Percentiles rank a stretch among this genome's conserved stretches.
Conservation (phyloP, 2,888 invertebrate species). For the Phortica magna region DNA sequence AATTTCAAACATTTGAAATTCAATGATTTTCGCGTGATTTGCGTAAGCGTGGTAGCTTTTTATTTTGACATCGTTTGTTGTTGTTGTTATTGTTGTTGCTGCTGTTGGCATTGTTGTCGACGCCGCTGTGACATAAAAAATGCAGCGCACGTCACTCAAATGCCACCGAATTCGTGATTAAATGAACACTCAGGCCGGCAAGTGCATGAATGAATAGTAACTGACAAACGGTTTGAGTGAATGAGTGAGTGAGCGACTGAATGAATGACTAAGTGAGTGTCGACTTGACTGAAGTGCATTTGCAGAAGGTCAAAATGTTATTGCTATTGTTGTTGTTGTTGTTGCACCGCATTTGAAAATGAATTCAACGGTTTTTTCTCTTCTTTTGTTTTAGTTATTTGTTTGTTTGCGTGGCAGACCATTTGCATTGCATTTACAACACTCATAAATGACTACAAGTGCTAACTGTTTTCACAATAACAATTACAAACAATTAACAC, state of each 20-base stretch:
- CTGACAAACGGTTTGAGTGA: neutral
- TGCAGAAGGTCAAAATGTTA: constrained; percentile 63
- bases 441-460: no score
- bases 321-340: constrained; percentile 33
- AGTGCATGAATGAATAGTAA: neutral
- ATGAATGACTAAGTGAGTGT: constrained; percentile 33
- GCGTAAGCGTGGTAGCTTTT: constrained; percentile 62
- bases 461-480: no score
- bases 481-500: no score
- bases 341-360: constrained; percentile 59
- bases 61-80: constrained; percentile 66
- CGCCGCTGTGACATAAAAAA: neutral
- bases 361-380: no score
- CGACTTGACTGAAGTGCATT: constrained; percentile 52
- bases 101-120: constrained; percentile 35
- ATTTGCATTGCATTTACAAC: no score
- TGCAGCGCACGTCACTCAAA: constrained; percentile 64
- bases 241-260: neutral
- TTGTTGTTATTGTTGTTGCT: constrained; percentile 38
- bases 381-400: constrained; percentile 27
- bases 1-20: constrained; percentile 1
- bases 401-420: neutral
- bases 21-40: constrained; percentile 35
- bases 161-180: constrained; percentile 69
- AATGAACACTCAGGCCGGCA: constrained; percentile 43